Base-by-base conservation (phyloP, 2,113 vertebrate species). In the Cyanoderma ruficeps region DNA sequence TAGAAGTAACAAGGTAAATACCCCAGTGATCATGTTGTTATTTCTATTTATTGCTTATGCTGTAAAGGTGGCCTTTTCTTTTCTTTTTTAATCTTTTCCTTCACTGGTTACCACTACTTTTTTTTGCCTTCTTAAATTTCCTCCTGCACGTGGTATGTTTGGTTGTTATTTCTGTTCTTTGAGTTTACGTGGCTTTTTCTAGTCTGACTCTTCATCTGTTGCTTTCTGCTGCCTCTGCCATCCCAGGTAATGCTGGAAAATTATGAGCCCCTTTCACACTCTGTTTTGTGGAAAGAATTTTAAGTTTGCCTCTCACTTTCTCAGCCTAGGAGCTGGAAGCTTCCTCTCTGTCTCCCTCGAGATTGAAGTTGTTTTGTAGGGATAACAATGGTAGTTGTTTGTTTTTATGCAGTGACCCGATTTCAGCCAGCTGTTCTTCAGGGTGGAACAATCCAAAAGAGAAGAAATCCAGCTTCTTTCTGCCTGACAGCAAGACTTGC, bases 1-100 rank as follows among this genome's bases (percentile, higher is more conserved):
- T 78, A 56, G 94, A 81, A 84, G 55, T 90, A 87, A 23, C 68
- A 49, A 94, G 81, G 96, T 97, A 82, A 89, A 81, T 56, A 41
- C 10, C 10, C 4, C 56, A 10, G 31, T 46, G 21, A 47, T 69
- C 8, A 7, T 80, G 15, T 12, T 57, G 3, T 28, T 74, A 3
- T 57, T 52, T 69, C 55, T 94, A 5, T 30, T 71, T 25, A 31
- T 64, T 55, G 13, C 16, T 77, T 59, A 20, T 74, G 6, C 27
- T 70, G 3, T 71, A 39, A 83, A 44, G 7, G 3, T 81, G 7
- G 49, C 9, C 9, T 52, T 86, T 16, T 11, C 2, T 13, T n/a
- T 57, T 15, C 16, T 42, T 31, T 46, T 50, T 39, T 16, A 50
- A 41, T 16, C 7, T 60, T 84, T 65, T 42, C 17, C 9, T 91